Evolutionary conservation across 1,140 invertebrate genomes (phyloP).

Genomic region (Telenomus remus): DNA sequence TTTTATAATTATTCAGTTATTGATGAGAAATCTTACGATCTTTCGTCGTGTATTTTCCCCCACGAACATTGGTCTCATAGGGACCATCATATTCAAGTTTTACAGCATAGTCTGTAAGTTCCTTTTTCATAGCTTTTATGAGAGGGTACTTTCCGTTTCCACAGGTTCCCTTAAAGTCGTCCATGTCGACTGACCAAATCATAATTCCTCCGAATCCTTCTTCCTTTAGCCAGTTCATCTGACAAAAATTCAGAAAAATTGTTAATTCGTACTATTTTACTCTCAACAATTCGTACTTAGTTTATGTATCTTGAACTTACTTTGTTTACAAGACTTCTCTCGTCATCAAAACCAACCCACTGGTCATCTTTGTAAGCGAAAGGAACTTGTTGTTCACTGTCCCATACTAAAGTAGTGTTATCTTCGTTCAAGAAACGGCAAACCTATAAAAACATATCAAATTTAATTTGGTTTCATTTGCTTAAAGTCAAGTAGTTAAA

Average conservation of each 20-base stretch:
- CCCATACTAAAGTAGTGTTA: slow-evolving; percentile 96
- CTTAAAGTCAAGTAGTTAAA: slow-evolving; percentile 1
- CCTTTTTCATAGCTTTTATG: slow-evolving; percentile 89
- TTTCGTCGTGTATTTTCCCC: slow-evolving; percentile 88
- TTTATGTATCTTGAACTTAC: slow-evolving; percentile 73
- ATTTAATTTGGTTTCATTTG: not conserved
- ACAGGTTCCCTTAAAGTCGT: slow-evolving; percentile 93
- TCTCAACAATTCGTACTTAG: not conserved
- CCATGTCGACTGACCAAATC: slow-evolving; percentile 98
- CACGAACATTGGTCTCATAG: slow-evolving; percentile 83
- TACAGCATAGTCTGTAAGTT: slow-evolving; percentile 88
- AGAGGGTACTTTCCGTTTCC: slow-evolving; percentile 94
- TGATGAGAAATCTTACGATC: slow-evolving; percentile 83
- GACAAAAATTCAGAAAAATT: slow-evolving; percentile 11
- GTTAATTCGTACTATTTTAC: not conserved
- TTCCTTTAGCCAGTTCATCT: slow-evolving; percentile 96
- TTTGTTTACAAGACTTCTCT: slow-evolving; percentile 93
- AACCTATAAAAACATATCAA: slow-evolving; percentile 75
- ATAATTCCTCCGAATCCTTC: slow-evolving; percentile 96
- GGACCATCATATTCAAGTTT: slow-evolving; percentile 91
- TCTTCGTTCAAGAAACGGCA: slow-evolving; percentile 93
- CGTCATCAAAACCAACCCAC: slow-evolving; percentile 97
- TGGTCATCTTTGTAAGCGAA: slow-evolving; percentile 77
- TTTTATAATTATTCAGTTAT: not conserved
- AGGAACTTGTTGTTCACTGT: slow-evolving; percentile 96